These are phyloP conservation scores for Mastomys natalensis DNA, from an alignment of 2,113 vertebrate genomes.

Conservation along the genomic window DNA sequence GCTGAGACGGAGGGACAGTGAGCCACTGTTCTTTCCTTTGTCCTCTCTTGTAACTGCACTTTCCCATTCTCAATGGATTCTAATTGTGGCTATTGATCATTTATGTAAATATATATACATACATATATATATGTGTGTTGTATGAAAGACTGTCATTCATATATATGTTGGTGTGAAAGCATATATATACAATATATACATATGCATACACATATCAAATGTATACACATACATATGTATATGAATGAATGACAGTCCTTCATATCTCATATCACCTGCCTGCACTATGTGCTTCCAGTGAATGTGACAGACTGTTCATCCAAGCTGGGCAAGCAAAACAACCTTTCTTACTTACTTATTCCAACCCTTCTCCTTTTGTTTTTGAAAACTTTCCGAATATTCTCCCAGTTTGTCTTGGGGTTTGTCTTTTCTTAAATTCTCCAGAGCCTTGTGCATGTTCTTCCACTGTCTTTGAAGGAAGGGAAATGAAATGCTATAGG, in stretches of 20 bases:
- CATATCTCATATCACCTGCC: neutral
- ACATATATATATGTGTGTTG: too few species aligned
- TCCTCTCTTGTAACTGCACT: neutral
- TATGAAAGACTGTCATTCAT: too few species aligned
- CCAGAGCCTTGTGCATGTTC: neutral
- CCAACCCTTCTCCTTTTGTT: neutral
- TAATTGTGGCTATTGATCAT: neutral
- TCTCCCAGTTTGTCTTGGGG: neutral
- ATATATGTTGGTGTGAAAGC: too few species aligned
- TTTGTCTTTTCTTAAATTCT: neutral
- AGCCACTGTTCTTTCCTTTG: neutral
- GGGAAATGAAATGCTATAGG: neutral
- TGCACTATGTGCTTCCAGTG: neutral
- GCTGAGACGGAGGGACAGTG: neutral
- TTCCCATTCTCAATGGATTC: neutral
- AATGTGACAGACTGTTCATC: neutral
- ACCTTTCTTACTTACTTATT: neutral
- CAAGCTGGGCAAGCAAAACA: neutral
- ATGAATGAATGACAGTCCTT: too few species aligned
- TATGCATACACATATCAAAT: too few species aligned
- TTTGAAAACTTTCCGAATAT: neutral
- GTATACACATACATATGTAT: too few species aligned
- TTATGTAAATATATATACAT: neutral
- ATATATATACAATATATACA: too few species aligned
- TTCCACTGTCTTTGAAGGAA: neutral